Evolutionary conservation across 2,113 vertebrate genomes (phyloP), one percentile per base, ranked within the genome.

Genomic region (Anoplopoma fimbria): DNA sequence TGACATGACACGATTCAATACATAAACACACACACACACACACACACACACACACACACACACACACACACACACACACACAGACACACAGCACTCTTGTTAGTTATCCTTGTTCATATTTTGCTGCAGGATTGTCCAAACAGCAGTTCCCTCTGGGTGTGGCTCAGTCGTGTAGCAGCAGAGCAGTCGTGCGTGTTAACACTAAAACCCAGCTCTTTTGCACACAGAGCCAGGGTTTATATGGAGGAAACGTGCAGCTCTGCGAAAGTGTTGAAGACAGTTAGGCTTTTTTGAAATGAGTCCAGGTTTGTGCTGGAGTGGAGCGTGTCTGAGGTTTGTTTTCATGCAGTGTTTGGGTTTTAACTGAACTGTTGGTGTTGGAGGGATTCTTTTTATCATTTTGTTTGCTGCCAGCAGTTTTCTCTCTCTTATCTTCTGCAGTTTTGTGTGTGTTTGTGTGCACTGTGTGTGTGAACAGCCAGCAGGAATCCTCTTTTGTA

Each of bases 1-100:
- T 40, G 69, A 51, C 45, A 75, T 76, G 85, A 84, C 81, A 60
- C 15, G 42, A 88, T 88, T 86, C 78, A 89, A 83, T 84, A 78
- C 73, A 80, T 55, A 77, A 45, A 77, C 58, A 62, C 67, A 64
- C 55, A 74, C 55, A 63, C 7, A 51, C 69, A 63, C 53, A 75
- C 47, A 65, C 8, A 74, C 6, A 51, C 49, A 55, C 68, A 69
- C 68, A 53, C 68, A 53, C 29, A 69, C 71, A 74, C 42, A 72
- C 51, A 61, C 21, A 70, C 15, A 58, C 23, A 77, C 34, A 62
- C 68, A 62, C 29, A 77, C 45, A 68, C 4, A 55, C 40, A 51
- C 2, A 69, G 62, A n/a, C n/a, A n/a, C n/a, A n/a, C 69, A 75
- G 64, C 6, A 12, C 23, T 69, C 55, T 49, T 33, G 51, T 83